Evolutionary conservation across 1,140 invertebrate genomes (phyloP), one percentile per base, ranked within the genome.

Genomic region (Eupristina koningsbergeri): DNA sequence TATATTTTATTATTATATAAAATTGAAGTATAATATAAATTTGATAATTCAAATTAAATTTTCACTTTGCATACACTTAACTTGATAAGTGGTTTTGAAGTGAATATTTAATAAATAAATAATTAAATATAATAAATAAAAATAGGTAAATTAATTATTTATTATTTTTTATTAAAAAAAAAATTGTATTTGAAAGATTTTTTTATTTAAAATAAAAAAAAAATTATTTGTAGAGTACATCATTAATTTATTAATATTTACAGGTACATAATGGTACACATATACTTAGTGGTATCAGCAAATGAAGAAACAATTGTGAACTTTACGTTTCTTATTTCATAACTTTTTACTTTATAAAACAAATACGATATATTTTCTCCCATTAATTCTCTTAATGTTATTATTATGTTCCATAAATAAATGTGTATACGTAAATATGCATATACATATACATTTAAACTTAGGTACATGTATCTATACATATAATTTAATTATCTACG

Each of bases 181-280:
- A 9, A 17, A 50, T 7, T 13, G 47, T 50, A 50, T 50, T 50
- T 7, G 2, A 50, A 17, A 15, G 47, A 11, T 45, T 45, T 50
- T 50, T 50, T 17, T 9, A 9, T 50, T 9, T 9, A 50, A n/a
- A 29, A 67, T 64, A 0, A 67, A 29, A 45, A 80, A 41, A n/a
- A 58, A 15, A 53, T 8, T 67, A 15, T 67, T 47, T 84, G 58
- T 53, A 76, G 73, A 84, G 85, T 86, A 86, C 81, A 86, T 80
- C 81, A 69, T 85, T 69, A 80, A 84, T 86, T 86, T 86, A 86
- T 86, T 86, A 39, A 83, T 85, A 86, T 86, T 86, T 86, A 86
- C 85, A 86, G 78, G 81, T 86, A 86, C 81, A 86, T 86, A 85
- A 85, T 83, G 81, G 73, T 83, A 85, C 81, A 85, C 73, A 83